Base-by-base conservation (phyloP, 1,140 invertebrate genomes). In the Microplitis mediator region DNA sequence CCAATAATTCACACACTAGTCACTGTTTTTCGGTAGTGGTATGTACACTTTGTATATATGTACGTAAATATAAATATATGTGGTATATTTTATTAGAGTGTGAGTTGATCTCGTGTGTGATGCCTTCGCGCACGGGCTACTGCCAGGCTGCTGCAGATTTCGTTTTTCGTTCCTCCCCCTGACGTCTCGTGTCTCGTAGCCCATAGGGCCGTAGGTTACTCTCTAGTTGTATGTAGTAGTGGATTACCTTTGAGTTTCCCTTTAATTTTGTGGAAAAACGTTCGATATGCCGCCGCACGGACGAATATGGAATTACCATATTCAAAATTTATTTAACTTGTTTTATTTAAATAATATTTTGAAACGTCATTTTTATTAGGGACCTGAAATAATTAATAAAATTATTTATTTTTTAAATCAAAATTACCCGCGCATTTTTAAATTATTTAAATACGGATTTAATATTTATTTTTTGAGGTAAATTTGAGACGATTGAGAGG, bases 91-190 rank as follows among this genome's bases (percentile, higher is more conserved):
- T 16, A n/a, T 68, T 66, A 58, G 62, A 35, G 32, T 52, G 61
- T 51, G 32, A 32, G 35, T 50, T 56, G 56, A 39, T 60, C 69
- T 73, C 45, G 64, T 69, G 69, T 72, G 70, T 72, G 64, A 67
- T 56, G 75, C 72, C 6, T 56, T 74, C 75, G 75, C 75, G 65
- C 75, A 74, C 72, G 72, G 75, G n/a, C 69, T 69, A 74, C 75
- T 76, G 75, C 52, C 45, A 54, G n/a, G 16, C n/a, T 23, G 13
- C 52, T 14, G n/a, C 16, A n/a, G 52, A 61, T 50, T 39, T 32
- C 23, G 16, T 36, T 67, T 66, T 56, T 39, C 34, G 6, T 61
- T 56, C 31, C 54, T 62, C 45, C 36, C 36, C 65, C 23, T 2
- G 23, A 23, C 23, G 23, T 23, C 2, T 51, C 39, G 8, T 3